A percentile compares a stretch with the other conserved stretches of the same genome.
Conservation (phyloP, 2,888 invertebrate species). For the Elysia crispata region DNA sequence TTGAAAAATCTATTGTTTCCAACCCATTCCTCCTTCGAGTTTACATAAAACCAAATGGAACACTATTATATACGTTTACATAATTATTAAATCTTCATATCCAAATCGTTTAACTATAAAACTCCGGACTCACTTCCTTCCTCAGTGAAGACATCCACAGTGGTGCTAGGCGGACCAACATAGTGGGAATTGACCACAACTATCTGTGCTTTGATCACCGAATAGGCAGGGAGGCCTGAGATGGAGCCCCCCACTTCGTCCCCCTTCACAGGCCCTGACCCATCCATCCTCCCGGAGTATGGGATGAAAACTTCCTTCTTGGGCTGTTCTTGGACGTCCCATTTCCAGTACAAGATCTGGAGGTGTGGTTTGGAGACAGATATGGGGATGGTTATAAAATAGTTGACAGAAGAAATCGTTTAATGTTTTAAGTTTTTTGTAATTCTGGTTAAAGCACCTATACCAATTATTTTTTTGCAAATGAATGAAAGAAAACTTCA, state of each 20-base stretch:
- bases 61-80: no score
- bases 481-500: no score
- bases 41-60: no score
- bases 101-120: no score
- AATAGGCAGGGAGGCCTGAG: constrained; percentile 70
- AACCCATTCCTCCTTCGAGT: no score
- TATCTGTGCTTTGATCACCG: constrained; percentile 90
- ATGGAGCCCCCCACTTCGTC: constrained; percentile 64
- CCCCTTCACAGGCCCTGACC: constrained; percentile 39
- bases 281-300: constrained; percentile 51
- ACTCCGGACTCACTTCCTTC: constrained; percentile 71
- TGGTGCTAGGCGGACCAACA: constrained; percentile 92
- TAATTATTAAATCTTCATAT: no score
- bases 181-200: constrained; percentile 93
- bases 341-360: constrained; percentile 94
- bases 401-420: no score
- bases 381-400: neutral
- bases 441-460: no score
- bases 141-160: constrained; percentile 80
- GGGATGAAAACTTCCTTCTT: constrained; percentile 65
- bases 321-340: constrained; percentile 80
- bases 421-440: no score
- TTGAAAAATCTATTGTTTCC: no score
- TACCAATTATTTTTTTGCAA: no score
- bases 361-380: neutral